phyloP scores from a whole-genome alignment of 2,113 vertebrate genomes.

The Platysternon megacephalum region DNA sequence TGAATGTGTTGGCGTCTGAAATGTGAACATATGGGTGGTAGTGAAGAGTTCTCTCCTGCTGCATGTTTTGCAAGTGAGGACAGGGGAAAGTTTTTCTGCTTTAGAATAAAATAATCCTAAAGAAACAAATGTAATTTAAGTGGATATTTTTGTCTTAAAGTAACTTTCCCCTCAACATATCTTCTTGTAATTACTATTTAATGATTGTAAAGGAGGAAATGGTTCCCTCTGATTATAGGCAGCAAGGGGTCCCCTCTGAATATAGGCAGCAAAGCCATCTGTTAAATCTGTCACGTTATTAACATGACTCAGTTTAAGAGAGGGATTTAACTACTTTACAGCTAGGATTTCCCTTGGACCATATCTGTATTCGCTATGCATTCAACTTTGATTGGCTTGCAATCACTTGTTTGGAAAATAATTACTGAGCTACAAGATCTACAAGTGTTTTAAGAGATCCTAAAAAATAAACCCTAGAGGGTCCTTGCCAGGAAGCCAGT shows the following conservation, averaged over 20 bases:
- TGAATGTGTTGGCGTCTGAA: slow-evolving; percentile 45
- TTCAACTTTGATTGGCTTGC: neutral
- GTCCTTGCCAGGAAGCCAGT: neutral
- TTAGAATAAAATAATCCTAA: slow-evolving; percentile 35
- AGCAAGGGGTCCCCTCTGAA: slow-evolving; percentile 34
- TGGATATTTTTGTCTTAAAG: slow-evolving; percentile 18
- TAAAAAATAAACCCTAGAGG: neutral
- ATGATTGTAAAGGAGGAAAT: slow-evolving; percentile 62
- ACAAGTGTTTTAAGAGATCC: neutral
- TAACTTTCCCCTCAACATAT: slow-evolving; percentile 36
- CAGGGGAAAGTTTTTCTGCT: slow-evolving; percentile 17
- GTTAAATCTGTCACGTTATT: slow-evolving; percentile 77
- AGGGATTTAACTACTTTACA: slow-evolving; percentile 69
- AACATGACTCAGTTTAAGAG: slow-evolving; percentile 54
- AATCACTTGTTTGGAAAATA: neutral
- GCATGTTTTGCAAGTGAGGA: slow-evolving; percentile 36
- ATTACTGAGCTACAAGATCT: neutral
- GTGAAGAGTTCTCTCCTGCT: slow-evolving; percentile 27
- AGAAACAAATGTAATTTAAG: slow-evolving; percentile 39
- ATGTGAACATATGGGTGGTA: slow-evolving; percentile 37
- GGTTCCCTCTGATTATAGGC: slow-evolving; percentile 9
- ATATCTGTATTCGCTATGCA: slow-evolving; percentile 1
- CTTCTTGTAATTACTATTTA: slow-evolving; percentile 69
- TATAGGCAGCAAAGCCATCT: slow-evolving; percentile 72
- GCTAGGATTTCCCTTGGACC: slow-evolving; percentile 41